Evolutionary conservation across 2,113 vertebrate genomes (phyloP).

Genomic region (Callochromis pleurospilus): DNA sequence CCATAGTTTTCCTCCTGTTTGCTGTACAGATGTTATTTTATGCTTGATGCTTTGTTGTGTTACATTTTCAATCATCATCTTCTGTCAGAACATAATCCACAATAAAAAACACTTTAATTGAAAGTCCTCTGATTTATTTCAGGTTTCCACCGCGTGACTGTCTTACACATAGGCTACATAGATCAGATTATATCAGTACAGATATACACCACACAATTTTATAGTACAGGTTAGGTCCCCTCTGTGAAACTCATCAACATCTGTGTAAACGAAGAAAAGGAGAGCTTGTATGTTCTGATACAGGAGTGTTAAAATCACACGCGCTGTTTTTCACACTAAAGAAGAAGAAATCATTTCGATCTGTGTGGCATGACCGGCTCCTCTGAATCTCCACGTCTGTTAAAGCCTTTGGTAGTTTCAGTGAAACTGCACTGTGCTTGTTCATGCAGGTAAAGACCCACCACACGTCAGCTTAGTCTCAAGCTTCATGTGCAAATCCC

Average conservation of each 20-base stretch:
- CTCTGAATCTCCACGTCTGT: neutral
- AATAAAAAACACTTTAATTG: neutral
- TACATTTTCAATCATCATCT: accelerated
- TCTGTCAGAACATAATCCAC: neutral
- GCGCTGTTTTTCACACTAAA: neutral
- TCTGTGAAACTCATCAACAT: conserved; percentile 34
- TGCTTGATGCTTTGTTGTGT: neutral
- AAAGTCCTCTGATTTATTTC: conserved; percentile 38
- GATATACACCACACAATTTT: conserved; percentile 32
- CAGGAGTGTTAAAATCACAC: neutral
- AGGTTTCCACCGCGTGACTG: conserved; percentile 22
- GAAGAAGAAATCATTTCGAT: neutral
- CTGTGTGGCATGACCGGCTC: neutral
- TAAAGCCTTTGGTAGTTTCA: conserved; percentile 49
- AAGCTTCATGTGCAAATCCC: conserved; percentile 1
- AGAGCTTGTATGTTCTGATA: neutral
- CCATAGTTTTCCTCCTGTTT: neutral
- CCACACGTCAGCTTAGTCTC: accelerated
- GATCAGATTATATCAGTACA: conserved; percentile 42
- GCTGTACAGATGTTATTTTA: neutral
- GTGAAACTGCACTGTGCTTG: neutral
- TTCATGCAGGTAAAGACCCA: neutral
- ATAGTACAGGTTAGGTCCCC: conserved; percentile 29
- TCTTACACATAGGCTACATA: conserved; percentile 39
- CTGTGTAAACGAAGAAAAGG: conserved; percentile 24